Conservation (phyloP, 2,113 vertebrate genomes). For the Oncorhynchus masou region DNA sequence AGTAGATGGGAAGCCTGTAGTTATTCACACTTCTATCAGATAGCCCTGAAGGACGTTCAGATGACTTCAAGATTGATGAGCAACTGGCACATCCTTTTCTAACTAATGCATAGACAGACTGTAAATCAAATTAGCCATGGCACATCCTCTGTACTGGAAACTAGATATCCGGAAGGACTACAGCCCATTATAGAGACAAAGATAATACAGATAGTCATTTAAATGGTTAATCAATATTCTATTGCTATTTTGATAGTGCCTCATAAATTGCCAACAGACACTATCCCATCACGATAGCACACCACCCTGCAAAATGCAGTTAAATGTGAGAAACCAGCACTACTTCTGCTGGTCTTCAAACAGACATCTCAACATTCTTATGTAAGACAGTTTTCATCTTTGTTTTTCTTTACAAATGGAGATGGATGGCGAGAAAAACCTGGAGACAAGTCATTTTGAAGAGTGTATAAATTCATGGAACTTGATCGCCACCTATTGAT, state of each 20-base stretch:
- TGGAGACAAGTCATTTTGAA: too few species aligned
- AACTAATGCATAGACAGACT: not conserved
- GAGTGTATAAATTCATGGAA: not conserved
- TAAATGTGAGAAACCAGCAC: too few species aligned
- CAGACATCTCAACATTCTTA: too few species aligned
- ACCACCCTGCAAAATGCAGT: not conserved
- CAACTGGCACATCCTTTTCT: not conserved
- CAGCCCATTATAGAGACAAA: not conserved
- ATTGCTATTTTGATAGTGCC: not conserved
- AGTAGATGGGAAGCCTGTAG: too few species aligned
- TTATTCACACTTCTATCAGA: too few species aligned
- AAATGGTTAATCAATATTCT: not conserved
- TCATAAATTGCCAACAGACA: not conserved
- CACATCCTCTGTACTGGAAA: not conserved
- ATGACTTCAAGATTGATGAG: not conserved
- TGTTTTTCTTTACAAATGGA: too few species aligned
- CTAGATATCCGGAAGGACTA: too few species aligned
- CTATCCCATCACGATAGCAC: not conserved
- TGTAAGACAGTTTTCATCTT: too few species aligned
- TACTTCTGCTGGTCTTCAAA: too few species aligned
- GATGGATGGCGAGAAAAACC: too few species aligned
- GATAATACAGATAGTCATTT: not conserved
- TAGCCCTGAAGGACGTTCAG: too few species aligned
- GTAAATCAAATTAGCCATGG: not conserved
- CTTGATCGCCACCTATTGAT: conserved; percentile 54